A percentile compares a stretch with the other conserved stretches of the same genome.
Evolutionary conservation across 2,797 vertebrate species (phyloP).

Genomic region (Pogoniulus pusillus): DNA sequence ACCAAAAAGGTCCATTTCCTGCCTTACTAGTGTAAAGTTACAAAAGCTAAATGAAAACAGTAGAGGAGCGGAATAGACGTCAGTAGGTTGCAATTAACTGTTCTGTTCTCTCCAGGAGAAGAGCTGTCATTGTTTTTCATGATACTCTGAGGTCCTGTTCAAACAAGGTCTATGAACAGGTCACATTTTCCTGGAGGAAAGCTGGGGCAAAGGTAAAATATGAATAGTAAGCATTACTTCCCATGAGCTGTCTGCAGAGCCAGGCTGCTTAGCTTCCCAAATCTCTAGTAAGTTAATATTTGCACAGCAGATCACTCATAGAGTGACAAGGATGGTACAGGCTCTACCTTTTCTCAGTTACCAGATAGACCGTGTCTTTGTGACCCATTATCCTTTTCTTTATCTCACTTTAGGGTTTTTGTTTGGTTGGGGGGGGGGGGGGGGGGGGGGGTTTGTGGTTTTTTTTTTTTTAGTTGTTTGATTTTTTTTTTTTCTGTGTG

Average conservation of each 20-base stretch:
- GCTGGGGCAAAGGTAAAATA: neutral
- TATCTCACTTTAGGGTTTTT: neutral
- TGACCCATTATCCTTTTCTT: neutral
- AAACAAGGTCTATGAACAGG: neutral
- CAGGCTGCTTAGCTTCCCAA: neutral
- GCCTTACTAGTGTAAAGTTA: neutral
- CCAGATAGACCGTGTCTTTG: rapidly evolving
- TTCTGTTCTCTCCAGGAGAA: neutral
- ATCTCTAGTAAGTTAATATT: neutral
- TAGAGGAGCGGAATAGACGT: neutral
- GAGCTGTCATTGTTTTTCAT: neutral
- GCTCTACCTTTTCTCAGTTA: neutral
- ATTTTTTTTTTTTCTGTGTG: no score
- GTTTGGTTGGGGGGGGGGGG: no score
- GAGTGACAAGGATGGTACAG: rapidly evolving
- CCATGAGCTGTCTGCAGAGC: rapidly evolving
- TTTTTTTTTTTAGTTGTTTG: no score
- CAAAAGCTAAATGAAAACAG: neutral
- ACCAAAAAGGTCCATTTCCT: neutral
- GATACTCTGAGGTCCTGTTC: neutral
- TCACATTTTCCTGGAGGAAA: neutral
- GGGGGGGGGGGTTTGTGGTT: no score
- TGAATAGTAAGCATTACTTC: neutral
- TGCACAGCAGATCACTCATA: neutral
- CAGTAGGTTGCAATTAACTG: neutral